These are phyloP conservation scores for Okapia johnstoni DNA, from an alignment of 2,113 vertebrate species.

Conservation along the genomic window DNA sequence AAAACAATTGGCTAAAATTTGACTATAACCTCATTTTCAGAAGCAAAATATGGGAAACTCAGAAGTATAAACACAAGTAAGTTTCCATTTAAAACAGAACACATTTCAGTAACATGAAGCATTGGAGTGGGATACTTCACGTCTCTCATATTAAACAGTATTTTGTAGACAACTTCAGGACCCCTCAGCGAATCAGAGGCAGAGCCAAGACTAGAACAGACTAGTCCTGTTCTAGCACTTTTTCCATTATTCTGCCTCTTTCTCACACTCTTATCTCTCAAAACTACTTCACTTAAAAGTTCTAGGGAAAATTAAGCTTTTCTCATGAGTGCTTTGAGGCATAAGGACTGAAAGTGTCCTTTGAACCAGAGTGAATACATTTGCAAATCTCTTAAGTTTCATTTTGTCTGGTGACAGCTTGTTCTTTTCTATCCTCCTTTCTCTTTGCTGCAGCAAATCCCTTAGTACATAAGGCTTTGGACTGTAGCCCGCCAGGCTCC, in stretches of 20 bases:
- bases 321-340: neutral
- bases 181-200: neutral
- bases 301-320: neutral
- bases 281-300: neutral
- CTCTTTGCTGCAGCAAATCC: neutral
- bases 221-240: neutral
- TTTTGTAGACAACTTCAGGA: neutral
- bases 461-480: neutral
- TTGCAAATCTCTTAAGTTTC: slow-evolving; percentile 25
- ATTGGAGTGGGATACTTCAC: neutral
- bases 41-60: slow-evolving; percentile 1
- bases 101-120: neutral
- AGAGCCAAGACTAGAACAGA: neutral
- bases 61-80: neutral
- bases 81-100: slow-evolving; percentile 10
- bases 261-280: neutral
- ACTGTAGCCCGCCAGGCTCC: neutral
- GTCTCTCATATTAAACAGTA: neutral
- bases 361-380: neutral
- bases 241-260: neutral
- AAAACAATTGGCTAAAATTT: neutral
- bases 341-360: neutral
- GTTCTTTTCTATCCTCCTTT: neutral
- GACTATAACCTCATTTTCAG: slow-evolving; percentile 2
- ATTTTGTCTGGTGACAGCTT: neutral